Evolutionary conservation across 1,140 invertebrate species (phyloP).

Genomic region (Adelges cooleyi): DNA sequence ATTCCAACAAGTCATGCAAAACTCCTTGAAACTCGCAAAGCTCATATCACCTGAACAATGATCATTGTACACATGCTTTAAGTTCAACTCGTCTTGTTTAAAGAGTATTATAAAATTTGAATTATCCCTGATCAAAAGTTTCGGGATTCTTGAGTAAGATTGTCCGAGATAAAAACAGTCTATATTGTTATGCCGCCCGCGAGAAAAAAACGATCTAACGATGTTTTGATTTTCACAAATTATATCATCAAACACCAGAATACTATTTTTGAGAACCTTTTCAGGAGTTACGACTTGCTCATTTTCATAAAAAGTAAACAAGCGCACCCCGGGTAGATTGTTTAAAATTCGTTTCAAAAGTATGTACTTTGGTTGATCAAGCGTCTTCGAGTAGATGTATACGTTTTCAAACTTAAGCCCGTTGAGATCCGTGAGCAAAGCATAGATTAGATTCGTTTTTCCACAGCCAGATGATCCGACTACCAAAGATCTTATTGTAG

Average conservation of each 20-base stretch:
- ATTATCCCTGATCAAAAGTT: conserved; percentile 30
- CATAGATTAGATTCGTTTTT: neutral
- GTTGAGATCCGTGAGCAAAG: conserved; percentile 30
- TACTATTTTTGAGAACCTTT: conserved; percentile 32
- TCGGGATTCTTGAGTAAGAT: conserved; percentile 38
- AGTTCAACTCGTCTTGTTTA: neutral
- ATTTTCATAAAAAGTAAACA: conserved; percentile 12
- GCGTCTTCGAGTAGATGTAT: conserved; percentile 38
- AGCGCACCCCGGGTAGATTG: conserved; percentile 31
- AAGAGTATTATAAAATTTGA: neutral
- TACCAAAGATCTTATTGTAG: neutral
- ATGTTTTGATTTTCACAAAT: conserved; percentile 33
- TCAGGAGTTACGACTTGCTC: conserved; percentile 29
- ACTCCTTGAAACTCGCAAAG: neutral
- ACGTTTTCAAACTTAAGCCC: conserved; percentile 38
- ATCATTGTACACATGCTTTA: neutral
- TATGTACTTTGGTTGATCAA: conserved; percentile 37
- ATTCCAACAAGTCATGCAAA: neutral
- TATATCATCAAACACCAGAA: conserved; percentile 39
- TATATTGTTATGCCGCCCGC: conserved; percentile 37
- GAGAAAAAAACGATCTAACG: conserved; percentile 36
- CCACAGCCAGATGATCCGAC: neutral
- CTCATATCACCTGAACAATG: neutral
- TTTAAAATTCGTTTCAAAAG: conserved; percentile 34
- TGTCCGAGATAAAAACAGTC: conserved; percentile 39